Base-by-base conservation (phyloP, 2,113 vertebrate species). In the Burhinus bistriatus region DNA sequence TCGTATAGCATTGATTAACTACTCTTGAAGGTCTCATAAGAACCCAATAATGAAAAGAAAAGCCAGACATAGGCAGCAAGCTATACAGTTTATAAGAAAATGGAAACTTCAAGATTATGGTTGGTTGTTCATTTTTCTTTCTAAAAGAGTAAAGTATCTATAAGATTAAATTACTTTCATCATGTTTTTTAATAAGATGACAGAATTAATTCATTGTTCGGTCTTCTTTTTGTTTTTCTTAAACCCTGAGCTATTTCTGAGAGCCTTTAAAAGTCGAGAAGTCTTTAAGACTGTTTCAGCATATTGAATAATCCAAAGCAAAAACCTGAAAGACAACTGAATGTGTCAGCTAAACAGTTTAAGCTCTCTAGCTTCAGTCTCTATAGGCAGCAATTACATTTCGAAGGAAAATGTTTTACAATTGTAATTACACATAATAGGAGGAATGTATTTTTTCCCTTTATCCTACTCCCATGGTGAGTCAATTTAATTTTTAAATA, bases 401-500 rank as follows among this genome's bases (percentile, higher is more conserved):
- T 97, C 0, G 65, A 98, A 98, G 97, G 98, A 98, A 98, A 98
- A 98, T 98, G 98, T 98, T 98, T 98, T 98, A 98, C 97, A 98
- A 98, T 98, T 98, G 98, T 98, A 98, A 98, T 98, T 98, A 98
- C 98, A 98, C 95, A 95, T 98, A 98, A 98, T 98, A 98, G 95
- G 93, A 98, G 96, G 98, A 98, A 98, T 97, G 97, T 97, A 98
- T 98, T 98, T 98, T 97, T 98, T 98, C 96, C 87, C 97, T 98
- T 98, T 98, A 98, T 98, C 96, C 97, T 97, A 95, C 97, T 98
- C 98, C 98, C 98, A 97, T 97, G 97, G 98, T 40, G 97, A 98
- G 98, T 98, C 98, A 98, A 98, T 98, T 98, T 98, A 98, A 98
- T 98, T 98, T 98, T 98, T 98, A 98, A 98, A 98, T 98, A 98